Conservation (phyloP, 1,140 invertebrate species). For the Drosophila subpulchrella region DNA sequence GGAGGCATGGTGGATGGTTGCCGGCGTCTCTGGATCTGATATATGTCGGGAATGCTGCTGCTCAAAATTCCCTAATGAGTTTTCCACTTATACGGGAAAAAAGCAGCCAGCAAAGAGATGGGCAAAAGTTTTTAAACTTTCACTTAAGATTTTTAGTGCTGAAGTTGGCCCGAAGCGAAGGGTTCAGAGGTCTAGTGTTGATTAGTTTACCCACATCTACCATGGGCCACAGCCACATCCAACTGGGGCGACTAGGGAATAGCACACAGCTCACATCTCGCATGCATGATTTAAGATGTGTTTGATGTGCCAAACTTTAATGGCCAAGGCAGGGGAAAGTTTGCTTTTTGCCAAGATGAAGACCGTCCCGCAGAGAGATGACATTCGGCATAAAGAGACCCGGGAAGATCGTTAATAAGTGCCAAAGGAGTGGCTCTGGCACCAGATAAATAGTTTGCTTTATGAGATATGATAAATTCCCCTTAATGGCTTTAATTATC, state of each 20-base stretch:
- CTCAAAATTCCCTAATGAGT: constrained; percentile 73
- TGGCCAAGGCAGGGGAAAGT: constrained; percentile 64
- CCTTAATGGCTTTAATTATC: constrained; percentile 45
- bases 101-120: constrained; percentile 14
- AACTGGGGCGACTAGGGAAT: constrained; percentile 47
- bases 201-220: constrained; percentile 66
- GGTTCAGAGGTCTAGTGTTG: constrained; percentile 43
- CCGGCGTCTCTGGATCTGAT: constrained; percentile 37
- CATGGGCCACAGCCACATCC: constrained; percentile 11
- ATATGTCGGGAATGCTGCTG: constrained; percentile 61
- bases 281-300: constrained; percentile 75
- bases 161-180: constrained; percentile 23
- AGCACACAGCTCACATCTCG: constrained; percentile 44
- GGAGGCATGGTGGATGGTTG: background rate
- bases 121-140: constrained; percentile 65
- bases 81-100: constrained; percentile 46
- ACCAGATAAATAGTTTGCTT: constrained; percentile 1
- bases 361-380: constrained; percentile 42
- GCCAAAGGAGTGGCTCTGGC: constrained; percentile 2
- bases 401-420: constrained; percentile 52
- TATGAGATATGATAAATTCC: constrained; percentile 41
- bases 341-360: constrained; percentile 30
- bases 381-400: constrained; percentile 54
- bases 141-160: constrained; percentile 63
- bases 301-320: constrained; percentile 64